Evolutionary conservation across 2,113 vertebrate genomes (phyloP), one percentile per base, ranked within the genome.

Genomic region (Xiphophorus couchianus): DNA sequence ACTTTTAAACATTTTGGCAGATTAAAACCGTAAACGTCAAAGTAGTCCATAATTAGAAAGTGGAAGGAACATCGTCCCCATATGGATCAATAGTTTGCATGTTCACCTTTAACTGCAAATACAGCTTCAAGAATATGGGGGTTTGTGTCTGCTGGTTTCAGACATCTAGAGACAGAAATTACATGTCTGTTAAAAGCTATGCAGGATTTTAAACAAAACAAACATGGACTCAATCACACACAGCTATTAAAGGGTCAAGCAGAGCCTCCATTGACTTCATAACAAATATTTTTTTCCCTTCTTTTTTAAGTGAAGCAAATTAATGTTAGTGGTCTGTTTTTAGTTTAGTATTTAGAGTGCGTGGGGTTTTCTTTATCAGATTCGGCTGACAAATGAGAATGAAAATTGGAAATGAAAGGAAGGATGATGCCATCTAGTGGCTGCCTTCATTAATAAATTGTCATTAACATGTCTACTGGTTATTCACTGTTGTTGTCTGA

Each of bases 361-460:
- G 62, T 44, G 27, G 37, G 62, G 1, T 39, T 58, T 58, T 69
- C 65, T 65, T 35, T 67, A 62, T 71, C 35, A 75, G 66, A 22
- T 69, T 29, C 71, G 69, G 71, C 58, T 86, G 79, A 86, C 62
- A 48, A 84, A 90, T 87, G 76, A 66, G 58, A 73, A 37, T 15
- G 27, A 31, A 74, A 89, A 88, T 87, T 86, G 64, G 14, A 85
- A 82, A 89, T 87, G 77, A 89, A 92, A 89, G 83, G 82, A 80
- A 71, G 51, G 73, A 90, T 77, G 70, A 39, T 83, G 91, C 92
- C 92, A 93, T 91, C 93, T 93, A 91, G 93, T 90, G 93, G 92
- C 67, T 60, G 8, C 19, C 33, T 68, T 67, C 7, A 5, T 74
- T 66, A 79, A 87, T 80, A 78, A 19, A 79, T 78, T 71, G 39